Percentiles rank a stretch among this genome's conserved stretches.
phyloP scores from a whole-genome alignment of 2,113 vertebrate genomes.

The Leptobrachium leishanense region DNA sequence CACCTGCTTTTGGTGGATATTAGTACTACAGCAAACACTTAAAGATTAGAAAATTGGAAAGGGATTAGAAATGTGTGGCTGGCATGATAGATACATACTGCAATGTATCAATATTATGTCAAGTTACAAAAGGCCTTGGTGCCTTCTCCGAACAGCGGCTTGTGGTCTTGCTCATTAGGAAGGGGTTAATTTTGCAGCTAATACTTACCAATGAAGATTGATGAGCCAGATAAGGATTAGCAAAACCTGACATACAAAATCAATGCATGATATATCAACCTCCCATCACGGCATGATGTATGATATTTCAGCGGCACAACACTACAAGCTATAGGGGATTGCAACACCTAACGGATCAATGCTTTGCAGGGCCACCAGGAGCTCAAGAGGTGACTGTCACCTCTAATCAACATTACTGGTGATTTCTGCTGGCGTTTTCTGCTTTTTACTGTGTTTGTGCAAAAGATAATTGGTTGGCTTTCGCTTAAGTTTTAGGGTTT shows the following conservation, averaged over 20 bases:
- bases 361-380: not conserved
- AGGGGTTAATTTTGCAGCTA: slow-evolving; percentile 32
- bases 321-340: slow-evolving; percentile 17
- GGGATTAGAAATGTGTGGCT: not conserved
- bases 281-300: slow-evolving; percentile 40
- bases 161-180: not conserved
- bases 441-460: not conserved
- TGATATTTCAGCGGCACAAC: slow-evolving; percentile 16
- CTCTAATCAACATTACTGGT: not conserved
- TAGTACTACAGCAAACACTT: slow-evolving; percentile 20
- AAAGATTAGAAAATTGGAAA: slow-evolving; percentile 26
- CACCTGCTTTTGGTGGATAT: slow-evolving; percentile 17
- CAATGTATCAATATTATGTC: slow-evolving; percentile 27
- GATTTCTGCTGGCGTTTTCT: not conserved
- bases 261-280: slow-evolving; percentile 46
- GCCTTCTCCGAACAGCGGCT: not conserved
- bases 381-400: not conserved
- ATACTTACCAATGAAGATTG: slow-evolving; percentile 36
- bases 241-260: slow-evolving; percentile 47
- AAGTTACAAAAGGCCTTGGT: not conserved
- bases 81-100: slow-evolving; percentile 16
- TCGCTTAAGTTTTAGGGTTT: too few relatives aligned
- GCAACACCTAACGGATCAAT: slow-evolving; percentile 6
- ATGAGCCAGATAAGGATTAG: slow-evolving; percentile 46
- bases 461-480: too few relatives aligned